Conservation (phyloP, 2,113 vertebrate genomes). For the Poicephalus meyeri region DNA sequence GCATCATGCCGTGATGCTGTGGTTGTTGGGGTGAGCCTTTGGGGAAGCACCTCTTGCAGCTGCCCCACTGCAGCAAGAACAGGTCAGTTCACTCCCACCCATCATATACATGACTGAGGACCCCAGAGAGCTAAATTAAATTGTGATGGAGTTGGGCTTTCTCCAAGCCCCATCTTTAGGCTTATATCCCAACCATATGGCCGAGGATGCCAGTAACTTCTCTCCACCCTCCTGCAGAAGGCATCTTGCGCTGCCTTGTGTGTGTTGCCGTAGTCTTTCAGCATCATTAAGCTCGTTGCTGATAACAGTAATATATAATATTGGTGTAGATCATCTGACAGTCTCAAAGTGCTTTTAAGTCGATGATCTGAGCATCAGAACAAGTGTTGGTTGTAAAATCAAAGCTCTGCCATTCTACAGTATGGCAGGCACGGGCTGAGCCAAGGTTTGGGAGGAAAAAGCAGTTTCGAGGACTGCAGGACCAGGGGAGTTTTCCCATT, state of each 20-base stretch:
- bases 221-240: not conserved
- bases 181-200: not conserved
- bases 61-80: fast-evolving
- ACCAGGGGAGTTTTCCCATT: not conserved
- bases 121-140: not conserved
- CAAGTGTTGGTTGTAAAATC: not conserved
- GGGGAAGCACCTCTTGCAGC: not conserved
- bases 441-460: not conserved
- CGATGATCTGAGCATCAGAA: not conserved
- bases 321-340: not conserved
- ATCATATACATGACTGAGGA: fast-evolving
- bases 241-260: fast-evolving
- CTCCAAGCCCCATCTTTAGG: not conserved
- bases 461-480: not conserved
- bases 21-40: not conserved
- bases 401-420: not conserved
- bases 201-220: not conserved
- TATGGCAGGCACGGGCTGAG: not conserved
- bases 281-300: fast-evolving
- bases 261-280: fast-evolving
- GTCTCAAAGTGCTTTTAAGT: slow-evolving; percentile 8
- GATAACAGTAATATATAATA: not conserved
- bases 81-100: not conserved
- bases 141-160: not conserved
- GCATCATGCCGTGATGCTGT: fast-evolving